Conservation (phyloP, 2,797 vertebrate species). For the Gymnocypris eckloni region DNA sequence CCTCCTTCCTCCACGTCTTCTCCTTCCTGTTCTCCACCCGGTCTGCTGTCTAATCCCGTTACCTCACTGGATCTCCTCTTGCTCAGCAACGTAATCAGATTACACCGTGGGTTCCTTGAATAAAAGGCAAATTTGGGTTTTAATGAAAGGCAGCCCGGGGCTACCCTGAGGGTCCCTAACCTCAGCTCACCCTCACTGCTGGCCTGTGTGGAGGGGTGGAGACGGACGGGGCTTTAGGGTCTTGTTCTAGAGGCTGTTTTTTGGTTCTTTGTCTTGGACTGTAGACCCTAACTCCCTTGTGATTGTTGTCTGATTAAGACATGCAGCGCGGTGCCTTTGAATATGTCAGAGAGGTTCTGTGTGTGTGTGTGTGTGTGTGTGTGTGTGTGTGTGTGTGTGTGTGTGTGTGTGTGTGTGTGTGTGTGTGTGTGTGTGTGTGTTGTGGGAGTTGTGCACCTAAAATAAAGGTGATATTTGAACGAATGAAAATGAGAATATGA, state of each 20-base stretch:
- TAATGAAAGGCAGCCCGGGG: conserved; percentile 66
- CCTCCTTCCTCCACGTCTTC: conserved; percentile 59
- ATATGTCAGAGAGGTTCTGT: conserved; percentile 26
- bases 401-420: conserved; percentile 9
- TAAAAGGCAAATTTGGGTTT: conserved; percentile 41
- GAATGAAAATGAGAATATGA: not conserved
- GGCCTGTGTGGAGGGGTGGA: conserved; percentile 18
- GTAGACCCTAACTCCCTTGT: not conserved
- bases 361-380: no score
- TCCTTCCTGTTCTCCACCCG: conserved; percentile 64
- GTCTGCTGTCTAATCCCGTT: conserved; percentile 64
- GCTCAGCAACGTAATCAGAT: conserved; percentile 58
- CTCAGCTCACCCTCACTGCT: conserved; percentile 44
- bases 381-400: not conserved
- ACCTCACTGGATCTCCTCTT: conserved; percentile 43
- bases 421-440: not conserved
- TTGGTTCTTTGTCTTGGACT: conserved; percentile 24
- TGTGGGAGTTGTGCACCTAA: not conserved
- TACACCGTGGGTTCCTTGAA: conserved; percentile 52
- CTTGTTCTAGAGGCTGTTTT: conserved; percentile 39
- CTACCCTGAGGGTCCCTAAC: conserved; percentile 58
- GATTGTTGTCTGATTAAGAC: conserved; percentile 56
- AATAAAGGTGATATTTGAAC: not conserved
- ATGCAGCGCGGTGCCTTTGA: conserved; percentile 4
- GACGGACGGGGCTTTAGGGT: conserved; percentile 18